Base-by-base conservation (phyloP, 2,797 vertebrate genomes). In the Kryptopterus vitreolus region DNA sequence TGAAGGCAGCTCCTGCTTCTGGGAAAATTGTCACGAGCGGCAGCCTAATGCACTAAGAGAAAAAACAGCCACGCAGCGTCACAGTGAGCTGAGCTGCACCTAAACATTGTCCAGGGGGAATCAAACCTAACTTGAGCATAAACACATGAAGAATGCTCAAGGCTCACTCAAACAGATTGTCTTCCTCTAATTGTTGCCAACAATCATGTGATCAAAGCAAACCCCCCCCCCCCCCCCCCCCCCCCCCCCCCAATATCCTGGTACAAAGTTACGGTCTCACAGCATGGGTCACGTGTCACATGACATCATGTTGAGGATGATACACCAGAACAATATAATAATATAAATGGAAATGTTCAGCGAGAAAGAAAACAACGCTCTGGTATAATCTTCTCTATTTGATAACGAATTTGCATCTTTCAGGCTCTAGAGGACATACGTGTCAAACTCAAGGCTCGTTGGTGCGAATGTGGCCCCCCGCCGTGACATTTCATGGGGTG, bases 161-260 rank as follows among this genome's bases (percentile, higher is more conserved):
- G 66, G 46, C 38, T 29, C 55, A 33, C 31, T 76, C 61, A 62
- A 71, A 78, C 38, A 58, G 59, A 66, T 74, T 24, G 20, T 81
- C 79, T 79, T 79, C 83, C 79, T 77, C 5, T 66, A 57, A 83
- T 83, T 86, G 76, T 83, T 81, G 62, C 33, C 65, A 29, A 58
- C 53, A 70, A 50, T 63, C 79, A 77, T 79, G 72, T 69, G 68
- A 77, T 62, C 61, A 52, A 79, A 65, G 55, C 58, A 58, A 31
- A 61, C 66, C 22, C 33, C 46, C 10, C n/a, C n/a, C n/a, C 38
- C 38, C 7, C 7, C 6, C 38, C 38, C 6, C 6, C 10, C 7
- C 38, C 38, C 38, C 38, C 8, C 8, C 35, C 35, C 35, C 3
- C 35, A 43, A 43, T n/a, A n/a, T n/a, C 6, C 38, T 13, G 52